Evolutionary conservation across 2,888 invertebrate genomes (phyloP).

Genomic region (Congeria kusceri): DNA sequence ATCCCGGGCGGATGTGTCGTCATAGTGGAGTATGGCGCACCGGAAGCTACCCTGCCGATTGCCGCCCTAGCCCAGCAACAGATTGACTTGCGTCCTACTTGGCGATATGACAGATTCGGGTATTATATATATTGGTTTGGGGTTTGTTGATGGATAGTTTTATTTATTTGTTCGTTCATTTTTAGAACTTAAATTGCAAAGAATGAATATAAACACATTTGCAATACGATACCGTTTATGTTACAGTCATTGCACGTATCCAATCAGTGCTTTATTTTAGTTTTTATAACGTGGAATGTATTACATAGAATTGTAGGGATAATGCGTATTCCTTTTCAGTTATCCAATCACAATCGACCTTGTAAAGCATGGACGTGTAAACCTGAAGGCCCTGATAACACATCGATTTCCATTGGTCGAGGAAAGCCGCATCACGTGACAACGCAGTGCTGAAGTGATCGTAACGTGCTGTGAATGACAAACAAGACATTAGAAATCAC

Average conservation of each 20-base stretch:
- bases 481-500: not conserved
- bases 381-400: slow-evolving; percentile 37
- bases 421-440: slow-evolving; percentile 21
- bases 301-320: too few species aligned
- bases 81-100: slow-evolving; percentile 29
- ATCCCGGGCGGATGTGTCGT: slow-evolving; percentile 37
- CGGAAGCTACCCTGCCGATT: slow-evolving; percentile 35
- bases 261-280: too few species aligned
- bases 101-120: slow-evolving; percentile 48
- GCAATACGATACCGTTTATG: too few species aligned
- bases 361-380: slow-evolving; percentile 27
- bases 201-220: too few species aligned
- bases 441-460: slow-evolving; percentile 42
- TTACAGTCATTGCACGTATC: too few species aligned
- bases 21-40: slow-evolving; percentile 27
- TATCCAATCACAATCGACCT: slow-evolving; percentile 52
- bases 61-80: slow-evolving; percentile 26
- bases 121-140: slow-evolving; percentile 11
- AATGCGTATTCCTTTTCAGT: too few species aligned
- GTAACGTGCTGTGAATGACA: slow-evolving; percentile 21
- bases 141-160: too few species aligned
- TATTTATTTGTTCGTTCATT: too few species aligned
- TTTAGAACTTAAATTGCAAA: too few species aligned
- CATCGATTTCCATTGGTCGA: slow-evolving; percentile 23
- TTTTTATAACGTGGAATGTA: too few species aligned